Evolutionary conservation across 2,113 vertebrate species (phyloP).

Genomic region (Clarias gariepinus): DNA sequence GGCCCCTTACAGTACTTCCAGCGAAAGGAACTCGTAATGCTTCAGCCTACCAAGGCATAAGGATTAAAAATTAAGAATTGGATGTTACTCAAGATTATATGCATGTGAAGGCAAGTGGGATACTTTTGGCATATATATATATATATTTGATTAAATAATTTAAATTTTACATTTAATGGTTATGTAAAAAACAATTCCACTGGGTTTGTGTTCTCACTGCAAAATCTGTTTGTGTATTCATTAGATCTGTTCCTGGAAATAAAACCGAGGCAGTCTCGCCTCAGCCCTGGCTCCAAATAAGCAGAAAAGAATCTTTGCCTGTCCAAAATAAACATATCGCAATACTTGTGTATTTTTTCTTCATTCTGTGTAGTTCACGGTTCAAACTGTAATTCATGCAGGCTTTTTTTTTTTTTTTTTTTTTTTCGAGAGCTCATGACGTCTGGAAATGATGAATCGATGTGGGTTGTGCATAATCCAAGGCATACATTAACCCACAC

Average conservation of each 20-base stretch:
- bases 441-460: conserved; percentile 1
- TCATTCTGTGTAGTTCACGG: neutral
- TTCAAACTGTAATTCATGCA: neutral
- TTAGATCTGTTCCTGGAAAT: neutral
- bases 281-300: neutral
- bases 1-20: too few species aligned
- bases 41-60: too few species aligned
- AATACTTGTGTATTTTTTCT: neutral
- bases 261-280: neutral
- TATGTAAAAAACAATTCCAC: neutral
- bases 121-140: too few species aligned
- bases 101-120: too few species aligned
- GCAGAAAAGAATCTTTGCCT: neutral
- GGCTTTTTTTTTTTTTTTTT: neutral
- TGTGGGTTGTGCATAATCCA: neutral
- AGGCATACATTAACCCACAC: neutral
- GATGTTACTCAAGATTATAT: too few species aligned
- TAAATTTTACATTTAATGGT: neutral
- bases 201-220: neutral
- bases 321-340: neutral
- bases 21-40: too few species aligned
- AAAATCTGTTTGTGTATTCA: neutral
- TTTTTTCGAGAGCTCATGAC: neutral
- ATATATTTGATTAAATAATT: too few species aligned
- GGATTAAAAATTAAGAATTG: too few species aligned